These are phyloP conservation scores for Cebidichthys violaceus DNA, from an alignment of 2,113 vertebrate genomes.

Conservation along the genomic window DNA sequence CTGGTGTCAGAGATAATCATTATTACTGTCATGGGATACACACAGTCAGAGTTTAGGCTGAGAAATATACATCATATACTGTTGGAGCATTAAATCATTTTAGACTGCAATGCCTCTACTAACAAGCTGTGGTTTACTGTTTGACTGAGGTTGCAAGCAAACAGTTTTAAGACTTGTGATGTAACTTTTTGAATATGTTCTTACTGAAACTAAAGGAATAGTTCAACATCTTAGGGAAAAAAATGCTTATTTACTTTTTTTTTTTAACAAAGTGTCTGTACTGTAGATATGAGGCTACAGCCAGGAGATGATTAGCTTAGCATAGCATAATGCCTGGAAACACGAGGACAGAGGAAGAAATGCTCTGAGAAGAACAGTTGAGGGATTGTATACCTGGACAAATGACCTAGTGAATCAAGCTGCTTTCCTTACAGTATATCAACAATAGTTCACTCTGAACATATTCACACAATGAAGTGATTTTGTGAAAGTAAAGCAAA, in stretches of 20 bases:
- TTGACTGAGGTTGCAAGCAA: background rate
- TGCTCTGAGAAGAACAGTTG: background rate
- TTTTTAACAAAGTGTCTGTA: background rate
- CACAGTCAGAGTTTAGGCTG: constrained; percentile 8
- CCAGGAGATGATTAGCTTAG: background rate
- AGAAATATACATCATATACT: background rate
- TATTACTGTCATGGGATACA: constrained; percentile 22
- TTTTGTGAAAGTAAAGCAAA: constrained; percentile 13
- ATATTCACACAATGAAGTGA: background rate
- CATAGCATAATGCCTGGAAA: background rate
- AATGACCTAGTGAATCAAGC: background rate
- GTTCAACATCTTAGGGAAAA: background rate
- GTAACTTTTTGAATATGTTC: background rate
- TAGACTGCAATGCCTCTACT: background rate
- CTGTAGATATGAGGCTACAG: no score
- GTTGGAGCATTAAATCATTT: background rate
- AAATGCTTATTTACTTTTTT: no score
- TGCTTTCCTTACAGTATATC: background rate
- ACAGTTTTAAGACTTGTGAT: background rate
- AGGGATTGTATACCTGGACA: background rate
- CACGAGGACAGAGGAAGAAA: background rate
- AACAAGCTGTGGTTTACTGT: background rate
- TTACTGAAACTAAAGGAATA: background rate
- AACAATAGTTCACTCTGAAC: background rate
- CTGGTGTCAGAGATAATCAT: constrained; percentile 9